Evolutionary conservation across 2,888 invertebrate species (phyloP).

Genomic region (Bombylius discolor): DNA sequence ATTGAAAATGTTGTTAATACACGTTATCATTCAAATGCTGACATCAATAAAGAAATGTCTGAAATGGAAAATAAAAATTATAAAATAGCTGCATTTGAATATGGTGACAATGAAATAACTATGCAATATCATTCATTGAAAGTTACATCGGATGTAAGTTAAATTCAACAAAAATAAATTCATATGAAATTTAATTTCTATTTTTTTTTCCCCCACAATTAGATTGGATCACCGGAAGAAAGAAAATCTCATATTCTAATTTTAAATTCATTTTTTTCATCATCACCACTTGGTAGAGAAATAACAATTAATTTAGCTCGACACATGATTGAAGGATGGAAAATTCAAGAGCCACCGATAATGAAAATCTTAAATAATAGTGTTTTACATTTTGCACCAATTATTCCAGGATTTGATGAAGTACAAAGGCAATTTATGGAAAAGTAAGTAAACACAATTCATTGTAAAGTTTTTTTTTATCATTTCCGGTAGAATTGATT

Average conservation of each 20-base stretch:
- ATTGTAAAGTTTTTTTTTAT: too few species aligned
- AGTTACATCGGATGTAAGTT: slow-evolving; percentile 54
- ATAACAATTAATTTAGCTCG: slow-evolving; percentile 67
- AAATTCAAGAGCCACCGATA: slow-evolving; percentile 52
- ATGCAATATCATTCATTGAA: slow-evolving; percentile 56
- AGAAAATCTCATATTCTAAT: slow-evolving; percentile 70
- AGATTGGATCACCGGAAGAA: slow-evolving; percentile 68
- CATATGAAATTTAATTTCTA: not conserved
- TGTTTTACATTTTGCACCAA: slow-evolving; percentile 69
- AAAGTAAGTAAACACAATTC: slow-evolving; percentile 22
- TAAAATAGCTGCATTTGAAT: slow-evolving; percentile 53
- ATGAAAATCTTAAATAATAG: slow-evolving; percentile 51
- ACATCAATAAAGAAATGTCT: slow-evolving; percentile 50
- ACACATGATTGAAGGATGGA: slow-evolving; percentile 62
- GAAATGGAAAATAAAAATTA: slow-evolving; percentile 56
- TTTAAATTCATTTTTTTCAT: slow-evolving; percentile 69
- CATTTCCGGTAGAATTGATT: not conserved
- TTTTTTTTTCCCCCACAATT: slow-evolving; percentile 16
- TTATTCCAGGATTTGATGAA: slow-evolving; percentile 24
- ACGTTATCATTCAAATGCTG: slow-evolving; percentile 50
- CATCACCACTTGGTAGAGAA: slow-evolving; percentile 75
- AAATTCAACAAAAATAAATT: not conserved
- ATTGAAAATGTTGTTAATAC: slow-evolving; percentile 52
- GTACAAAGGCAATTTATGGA: slow-evolving; percentile 23
- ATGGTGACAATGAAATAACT: slow-evolving; percentile 53